These are phyloP conservation scores for Acropternis orthonyx DNA, from an alignment of 2,797 vertebrate species.

Conservation along the genomic window DNA sequence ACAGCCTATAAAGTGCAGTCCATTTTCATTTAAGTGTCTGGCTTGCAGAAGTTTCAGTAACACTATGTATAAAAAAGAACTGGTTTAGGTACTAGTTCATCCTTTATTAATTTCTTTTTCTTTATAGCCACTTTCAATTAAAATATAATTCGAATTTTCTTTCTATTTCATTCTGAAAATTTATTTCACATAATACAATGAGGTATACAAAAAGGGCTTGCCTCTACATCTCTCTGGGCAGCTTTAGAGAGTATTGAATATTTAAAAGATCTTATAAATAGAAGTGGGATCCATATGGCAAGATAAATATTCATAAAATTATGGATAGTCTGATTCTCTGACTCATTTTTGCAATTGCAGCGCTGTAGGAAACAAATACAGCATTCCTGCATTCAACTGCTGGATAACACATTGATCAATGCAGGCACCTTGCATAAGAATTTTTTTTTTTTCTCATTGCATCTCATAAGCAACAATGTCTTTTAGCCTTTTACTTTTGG, in stretches of 20 bases:
- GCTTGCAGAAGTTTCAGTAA: neutral
- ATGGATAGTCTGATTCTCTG: neutral
- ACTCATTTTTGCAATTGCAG: conserved; percentile 17
- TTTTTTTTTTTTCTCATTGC: neutral
- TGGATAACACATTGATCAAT: neutral
- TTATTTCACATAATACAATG: neutral
- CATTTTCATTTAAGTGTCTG: neutral
- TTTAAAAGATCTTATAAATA: conserved; percentile 52
- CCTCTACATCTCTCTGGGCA: neutral
- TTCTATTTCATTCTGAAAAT: neutral
- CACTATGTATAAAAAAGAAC: neutral
- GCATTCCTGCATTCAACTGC: neutral
- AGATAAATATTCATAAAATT: conserved; percentile 54
- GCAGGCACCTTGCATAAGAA: neutral
- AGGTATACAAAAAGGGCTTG: neutral
- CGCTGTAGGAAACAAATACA: neutral
- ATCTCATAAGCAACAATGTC: neutral
- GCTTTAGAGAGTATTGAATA: conserved; percentile 9
- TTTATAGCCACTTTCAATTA: neutral
- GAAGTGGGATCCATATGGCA: conserved; percentile 14
- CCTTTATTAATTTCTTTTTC: neutral
- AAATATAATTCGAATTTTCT: neutral
- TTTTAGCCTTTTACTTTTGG: neutral
- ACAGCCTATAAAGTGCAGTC: neutral
- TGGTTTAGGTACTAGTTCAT: neutral